Percentiles rank a stretch among this genome's conserved stretches.
phyloP scores from a whole-genome alignment of 2,888 invertebrate species.

The Dryadula phaetusa region DNA sequence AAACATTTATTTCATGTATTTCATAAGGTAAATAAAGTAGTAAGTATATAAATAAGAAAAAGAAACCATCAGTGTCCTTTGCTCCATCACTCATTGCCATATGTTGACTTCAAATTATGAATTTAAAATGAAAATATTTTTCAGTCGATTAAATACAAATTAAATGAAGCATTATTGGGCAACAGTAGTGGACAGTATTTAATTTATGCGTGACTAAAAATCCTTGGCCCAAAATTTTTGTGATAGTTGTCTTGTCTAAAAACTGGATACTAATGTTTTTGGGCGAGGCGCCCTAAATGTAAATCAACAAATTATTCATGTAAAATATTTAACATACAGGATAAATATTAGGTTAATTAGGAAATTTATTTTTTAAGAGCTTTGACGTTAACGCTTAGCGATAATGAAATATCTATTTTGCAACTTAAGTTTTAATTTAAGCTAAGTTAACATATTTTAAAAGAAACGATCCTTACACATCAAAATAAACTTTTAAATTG shows the following conservation, averaged over 20 bases:
- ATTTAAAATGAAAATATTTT: not conserved
- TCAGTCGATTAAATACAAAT: not conserved
- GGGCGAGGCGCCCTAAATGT: constrained; percentile 14
- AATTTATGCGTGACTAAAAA: not conserved
- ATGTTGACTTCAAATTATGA: not conserved
- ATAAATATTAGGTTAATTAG: not conserved
- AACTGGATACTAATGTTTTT: constrained; percentile 6
- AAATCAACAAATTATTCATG: not conserved
- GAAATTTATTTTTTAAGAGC: not conserved
- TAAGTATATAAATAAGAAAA: too few relatives aligned
- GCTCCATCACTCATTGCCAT: not conserved
- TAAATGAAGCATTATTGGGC: not conserved
- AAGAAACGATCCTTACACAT: too few relatives aligned
- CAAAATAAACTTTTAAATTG: too few relatives aligned
- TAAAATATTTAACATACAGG: not conserved
- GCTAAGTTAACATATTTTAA: too few relatives aligned
- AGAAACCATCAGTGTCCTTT: too few relatives aligned
- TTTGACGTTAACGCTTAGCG: not conserved
- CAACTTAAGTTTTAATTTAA: not conserved
- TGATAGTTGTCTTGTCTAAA: constrained; percentile 15
- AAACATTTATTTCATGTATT: too few relatives aligned
- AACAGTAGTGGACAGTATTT: not conserved
- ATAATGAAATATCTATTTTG: not conserved
- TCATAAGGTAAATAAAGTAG: too few relatives aligned
- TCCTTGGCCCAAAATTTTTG: constrained; percentile 15